These are phyloP conservation scores for Pelochelys cantorii DNA, from an alignment of 2,797 vertebrate species.

Conservation along the genomic window DNA sequence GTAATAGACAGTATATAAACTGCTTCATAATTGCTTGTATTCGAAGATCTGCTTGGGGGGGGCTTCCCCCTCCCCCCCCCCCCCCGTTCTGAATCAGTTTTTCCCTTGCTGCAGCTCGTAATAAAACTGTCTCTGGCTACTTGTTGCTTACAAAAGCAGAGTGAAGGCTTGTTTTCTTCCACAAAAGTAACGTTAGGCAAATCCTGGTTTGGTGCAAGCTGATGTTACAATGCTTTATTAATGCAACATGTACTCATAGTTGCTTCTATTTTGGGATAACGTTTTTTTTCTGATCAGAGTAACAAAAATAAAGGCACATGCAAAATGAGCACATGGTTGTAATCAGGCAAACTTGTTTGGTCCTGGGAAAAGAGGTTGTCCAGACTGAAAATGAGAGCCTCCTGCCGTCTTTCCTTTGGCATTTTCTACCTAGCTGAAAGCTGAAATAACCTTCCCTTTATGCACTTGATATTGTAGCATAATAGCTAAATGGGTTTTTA, in stretches of 20 bases:
- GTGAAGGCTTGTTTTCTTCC: too few species aligned
- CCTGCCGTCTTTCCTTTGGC: slow-evolving; percentile 65
- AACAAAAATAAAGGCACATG: slow-evolving; percentile 24
- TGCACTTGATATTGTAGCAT: slow-evolving; percentile 35
- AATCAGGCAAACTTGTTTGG: slow-evolving; percentile 40
- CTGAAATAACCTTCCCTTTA: slow-evolving; percentile 62
- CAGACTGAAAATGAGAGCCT: slow-evolving; percentile 67
- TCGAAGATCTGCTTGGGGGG: too few species aligned
- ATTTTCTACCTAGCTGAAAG: slow-evolving; percentile 65
- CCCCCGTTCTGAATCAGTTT: too few species aligned
- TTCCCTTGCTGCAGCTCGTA: too few species aligned
- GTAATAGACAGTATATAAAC: too few species aligned
- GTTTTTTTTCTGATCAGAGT: slow-evolving; percentile 19
- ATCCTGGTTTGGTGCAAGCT: not conserved
- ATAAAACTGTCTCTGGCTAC: too few species aligned
- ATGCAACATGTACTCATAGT: not conserved
- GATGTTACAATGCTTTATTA: not conserved
- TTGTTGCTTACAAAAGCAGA: too few species aligned
- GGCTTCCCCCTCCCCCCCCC: too few species aligned
- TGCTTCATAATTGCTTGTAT: too few species aligned
- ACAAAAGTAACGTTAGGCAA: not conserved
- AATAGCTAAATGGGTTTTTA: slow-evolving; percentile 69
- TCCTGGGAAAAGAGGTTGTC: slow-evolving; percentile 57
- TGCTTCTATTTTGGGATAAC: slow-evolving; percentile 41
- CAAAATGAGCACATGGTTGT: slow-evolving; percentile 47